Base-by-base conservation (phyloP, 2,888 invertebrate genomes). In the Synanthedon andrenaeformis region DNA sequence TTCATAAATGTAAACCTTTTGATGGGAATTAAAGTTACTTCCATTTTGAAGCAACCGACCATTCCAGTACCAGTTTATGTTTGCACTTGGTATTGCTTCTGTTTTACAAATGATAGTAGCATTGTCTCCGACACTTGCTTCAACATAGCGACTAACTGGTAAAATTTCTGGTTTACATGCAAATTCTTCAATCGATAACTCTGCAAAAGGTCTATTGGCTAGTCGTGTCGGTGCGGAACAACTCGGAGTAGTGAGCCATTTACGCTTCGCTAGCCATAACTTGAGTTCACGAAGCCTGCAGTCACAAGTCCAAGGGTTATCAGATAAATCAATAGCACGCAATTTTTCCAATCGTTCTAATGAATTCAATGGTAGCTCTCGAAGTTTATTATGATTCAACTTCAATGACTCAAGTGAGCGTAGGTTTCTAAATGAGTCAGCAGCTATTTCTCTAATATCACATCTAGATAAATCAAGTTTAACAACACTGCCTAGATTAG, bases 281-380 rank as follows among this genome's bases (percentile, higher is more conserved):
- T 95, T 94, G 56, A 95, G 90, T 56, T 93, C 92, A 52, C 96
- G 89, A 56, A 96, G 76, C 23, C 94, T 91, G 69, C 96, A 96
- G 71, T 96, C 96, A 72, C 96, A 96, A 58, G 92, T 90, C 96
- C 96, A 96, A 0, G 94, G 95, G 78, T 96, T 96, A 61, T 94
- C 94, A 60, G 96, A 94, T 60, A 96, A 82, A 70, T 95, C 94
- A 58, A 96, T 92, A 49, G 93, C 93, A 72, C 94, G 92, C 52
- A 96, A 87, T 55, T 92, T 92, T 62, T 90, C 91, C 55, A 94
- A 73, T 52, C 91, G 92, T 72, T 93, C 93, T 59, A 95, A 91
- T 1, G 94, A 94, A 61, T 90, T 90, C 12, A 92, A 89, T 52
- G 92, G 89, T 60, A 95, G 76, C 58, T 93, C 94, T 51, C 91